Base-by-base conservation (phyloP, 2,797 vertebrate species). In the Danio tinwini region DNA sequence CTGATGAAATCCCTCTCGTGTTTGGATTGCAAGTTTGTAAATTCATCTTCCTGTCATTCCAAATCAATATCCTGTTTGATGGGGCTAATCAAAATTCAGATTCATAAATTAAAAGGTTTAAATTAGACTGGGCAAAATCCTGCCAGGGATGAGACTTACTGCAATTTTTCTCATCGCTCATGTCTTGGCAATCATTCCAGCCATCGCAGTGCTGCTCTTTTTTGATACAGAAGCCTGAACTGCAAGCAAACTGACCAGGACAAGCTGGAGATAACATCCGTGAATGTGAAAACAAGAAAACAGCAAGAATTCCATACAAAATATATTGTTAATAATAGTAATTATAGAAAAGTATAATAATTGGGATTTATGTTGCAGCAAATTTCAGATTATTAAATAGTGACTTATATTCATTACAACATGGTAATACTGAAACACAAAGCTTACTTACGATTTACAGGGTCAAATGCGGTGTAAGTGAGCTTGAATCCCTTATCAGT, bases 101-200 rank as follows among this genome's bases (percentile, higher is more conserved):
- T 39, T 39, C 14, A 61, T 61, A 39, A 39, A 61, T 16, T 61
- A 13, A 64, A 73, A 47, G 53, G 55, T n/a, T 37, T 59, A 10
- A 73, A 59, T 59, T 29, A 73, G 29, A 58, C 29, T 14, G 21
- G 1, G 19, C 55, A 11, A 45, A 58, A 59, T 73, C 16, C 14
- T 42, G 16, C 14, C 45, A 9, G n/a, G 68, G 56, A 16, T 12
- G 9, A 37, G 12, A 91, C 93, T 92, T 88, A 95, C 94, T 0
- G 84, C 94, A 95, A 0, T 90, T 56, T 14, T 13, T 84, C 82
- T 95, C 94, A 37, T 95, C 94, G 17, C 93, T 95, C 92, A 93
- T 90, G 70, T 95, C 94, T 0, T 92, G 92, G 13, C 94, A 95
- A 86, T 95, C 93, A 7, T 94, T 94, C 94, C 94, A 95, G 76